Evolutionary conservation across 1,140 invertebrate species (phyloP), one percentile per base, ranked within the genome.

Genomic region (Diorhabda carinulata): DNA sequence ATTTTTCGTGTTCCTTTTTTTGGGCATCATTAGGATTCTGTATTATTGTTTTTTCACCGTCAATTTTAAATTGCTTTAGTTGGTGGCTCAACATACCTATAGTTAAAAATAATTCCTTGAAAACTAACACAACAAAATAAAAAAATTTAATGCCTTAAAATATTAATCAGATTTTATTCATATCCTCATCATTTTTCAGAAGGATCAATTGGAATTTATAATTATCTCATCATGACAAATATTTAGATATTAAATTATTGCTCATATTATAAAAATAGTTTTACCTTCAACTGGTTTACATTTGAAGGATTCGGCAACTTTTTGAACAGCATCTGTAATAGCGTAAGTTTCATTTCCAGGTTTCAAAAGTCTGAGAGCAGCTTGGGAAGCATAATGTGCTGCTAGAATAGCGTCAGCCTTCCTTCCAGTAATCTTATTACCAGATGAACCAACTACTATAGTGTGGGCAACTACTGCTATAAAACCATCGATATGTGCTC

Each of bases 41-140:
- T 77, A 99, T 98, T 72, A 99, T 98, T 10, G 96, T 97, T 84
- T 99, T 99, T 76, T 98, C 97, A 41, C 97, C 98, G 84, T 99
- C 96, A 81, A 98, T 98, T 82, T 94, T 92, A 82, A 95, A 94
- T 81, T 97, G 95, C 79, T 97, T 96, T 61, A 99, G 84, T 80
- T 99, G 95, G 83, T 99, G 97, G 75, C 97, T 99, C 43, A 99
- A 85, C 97, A 99, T 99, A 65, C 98, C 65, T 67, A 25, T 2
- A 61, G 9, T 61, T 41, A 41, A 43, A 25, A 61, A 61, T 41
- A 41, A 8, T 61, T 57, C 25, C 25, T 25, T 25, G 25, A 25
- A 25, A 25, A 25, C 25, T 25, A 25, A 25, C 25, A 25, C 25
- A 25, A 25, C 25, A 25, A 25, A 25, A 25, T 25, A 25, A 25